Percentiles rank a stretch among this genome's conserved stretches.
phyloP scores from a whole-genome alignment of 2,888 invertebrate species.

The Epistrophe eligans region DNA sequence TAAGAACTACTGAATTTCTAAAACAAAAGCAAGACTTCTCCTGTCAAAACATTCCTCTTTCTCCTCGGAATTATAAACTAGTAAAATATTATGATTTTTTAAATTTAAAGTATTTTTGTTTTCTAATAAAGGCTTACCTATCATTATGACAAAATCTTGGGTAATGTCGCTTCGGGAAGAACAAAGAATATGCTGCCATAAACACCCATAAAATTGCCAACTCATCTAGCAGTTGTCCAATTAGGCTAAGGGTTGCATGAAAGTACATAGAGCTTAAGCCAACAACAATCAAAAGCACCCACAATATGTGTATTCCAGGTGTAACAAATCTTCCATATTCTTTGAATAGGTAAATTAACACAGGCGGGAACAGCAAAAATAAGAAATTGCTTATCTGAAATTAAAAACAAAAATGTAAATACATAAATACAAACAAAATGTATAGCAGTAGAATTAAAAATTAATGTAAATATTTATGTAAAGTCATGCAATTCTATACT shows the following conservation, averaged over 20 bases:
- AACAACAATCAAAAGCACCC: slow-evolving; percentile 91
- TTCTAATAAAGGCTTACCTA: slow-evolving; percentile 85
- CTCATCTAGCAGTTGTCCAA: slow-evolving; percentile 92
- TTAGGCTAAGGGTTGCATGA: slow-evolving; percentile 92
- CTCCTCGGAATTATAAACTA: neutral
- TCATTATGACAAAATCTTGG: slow-evolving; percentile 88
- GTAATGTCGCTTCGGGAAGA: slow-evolving; percentile 89
- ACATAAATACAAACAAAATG: neutral
- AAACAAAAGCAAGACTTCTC: too few species aligned
- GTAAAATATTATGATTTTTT: neutral
- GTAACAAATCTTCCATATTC: slow-evolving; percentile 91
- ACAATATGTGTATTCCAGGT: slow-evolving; percentile 91
- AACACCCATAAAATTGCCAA: slow-evolving; percentile 93
- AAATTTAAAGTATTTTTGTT: neutral
- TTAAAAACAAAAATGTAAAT: slow-evolving; percentile 55
- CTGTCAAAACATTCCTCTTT: neutral
- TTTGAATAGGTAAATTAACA: slow-evolving; percentile 90
- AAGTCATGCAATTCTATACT: neutral
- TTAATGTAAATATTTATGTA: slow-evolving; percentile 1
- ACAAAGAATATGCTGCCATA: slow-evolving; percentile 91
- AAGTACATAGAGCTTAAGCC: slow-evolving; percentile 93
- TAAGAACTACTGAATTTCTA: too few species aligned
- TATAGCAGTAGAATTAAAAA: slow-evolving; percentile 8
- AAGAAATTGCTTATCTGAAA: slow-evolving; percentile 90
- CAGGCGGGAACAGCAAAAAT: slow-evolving; percentile 91